Evolutionary conservation across 2,888 invertebrate species (phyloP).

Genomic region (Vanessa cardui): DNA sequence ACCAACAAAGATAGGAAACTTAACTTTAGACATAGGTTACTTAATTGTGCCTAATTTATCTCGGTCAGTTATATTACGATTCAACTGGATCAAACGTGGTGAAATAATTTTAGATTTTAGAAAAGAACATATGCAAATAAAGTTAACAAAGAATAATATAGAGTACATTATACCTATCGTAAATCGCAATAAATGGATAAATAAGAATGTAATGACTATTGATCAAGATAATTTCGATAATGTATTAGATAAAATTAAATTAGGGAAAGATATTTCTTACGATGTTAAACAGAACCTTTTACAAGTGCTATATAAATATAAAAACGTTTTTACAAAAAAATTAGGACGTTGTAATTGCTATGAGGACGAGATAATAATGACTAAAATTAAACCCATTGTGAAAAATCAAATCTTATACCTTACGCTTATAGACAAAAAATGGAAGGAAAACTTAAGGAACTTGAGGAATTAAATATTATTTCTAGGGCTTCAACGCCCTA

Average conservation of each 20-base stretch:
- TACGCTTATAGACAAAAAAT: slow-evolving; percentile 41
- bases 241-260: not conserved
- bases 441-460: slow-evolving; percentile 36
- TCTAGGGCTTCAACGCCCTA: slow-evolving; percentile 33
- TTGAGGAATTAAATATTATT: slow-evolving; percentile 39
- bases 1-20: slow-evolving; percentile 9
- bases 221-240: not conserved
- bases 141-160: not conserved
- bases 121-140: not conserved
- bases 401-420: slow-evolving; percentile 40
- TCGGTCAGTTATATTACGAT: slow-evolving; percentile 28
- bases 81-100: slow-evolving; percentile 32
- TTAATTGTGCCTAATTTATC: slow-evolving; percentile 23
- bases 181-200: not conserved
- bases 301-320: slow-evolving; percentile 12
- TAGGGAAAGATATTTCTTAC: not conserved
- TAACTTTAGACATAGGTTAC: slow-evolving; percentile 3
- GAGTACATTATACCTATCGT: slow-evolving; percentile 1
- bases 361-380: slow-evolving; percentile 40
- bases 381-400: slow-evolving; percentile 29
- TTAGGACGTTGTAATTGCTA: slow-evolving; percentile 40
- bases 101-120: slow-evolving; percentile 7
- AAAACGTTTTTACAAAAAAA: slow-evolving; percentile 15
- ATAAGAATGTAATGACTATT: no score
- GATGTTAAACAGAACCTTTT: not conserved